A percentile compares a stretch with the other conserved stretches of the same genome.
Evolutionary conservation across 2,113 vertebrate genomes (phyloP).

Genomic region (Collichthys lucidus): DNA sequence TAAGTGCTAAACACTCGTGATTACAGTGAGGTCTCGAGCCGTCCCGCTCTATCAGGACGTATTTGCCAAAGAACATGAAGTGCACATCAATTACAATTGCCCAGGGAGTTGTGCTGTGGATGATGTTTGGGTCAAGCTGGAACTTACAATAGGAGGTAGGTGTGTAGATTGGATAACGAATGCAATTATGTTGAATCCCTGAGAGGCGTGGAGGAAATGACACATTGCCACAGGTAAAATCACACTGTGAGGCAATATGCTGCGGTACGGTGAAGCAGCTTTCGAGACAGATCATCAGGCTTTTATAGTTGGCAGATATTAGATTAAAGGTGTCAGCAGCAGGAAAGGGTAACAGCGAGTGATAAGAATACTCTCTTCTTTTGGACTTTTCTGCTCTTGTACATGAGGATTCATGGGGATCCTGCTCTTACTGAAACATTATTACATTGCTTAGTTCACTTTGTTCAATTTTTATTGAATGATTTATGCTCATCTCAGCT

Average conservation of each 20-base stretch:
- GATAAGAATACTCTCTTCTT: neutral
- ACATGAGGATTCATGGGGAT: neutral
- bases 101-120: conserved; percentile 36
- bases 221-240: conserved; percentile 31
- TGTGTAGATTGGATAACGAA: conserved; percentile 55
- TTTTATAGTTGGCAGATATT: conserved; percentile 13
- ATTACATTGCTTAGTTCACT: neutral
- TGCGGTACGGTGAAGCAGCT: conserved; percentile 8
- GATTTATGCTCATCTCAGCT: neutral
- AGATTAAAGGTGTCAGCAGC: conserved; percentile 27
- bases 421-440: conserved; percentile 7
- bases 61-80: conserved; percentile 60
- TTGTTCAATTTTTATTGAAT: neutral
- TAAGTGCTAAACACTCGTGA: conserved; percentile 61
- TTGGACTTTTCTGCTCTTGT: too few relatives aligned
- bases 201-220: conserved; percentile 18
- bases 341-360: conserved; percentile 18
- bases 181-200: conserved; percentile 46
- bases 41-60: conserved; percentile 52
- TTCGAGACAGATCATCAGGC: conserved; percentile 21
- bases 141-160: conserved; percentile 43
- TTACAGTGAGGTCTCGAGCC: conserved; percentile 60
- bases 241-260: conserved; percentile 1
- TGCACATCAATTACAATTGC: conserved; percentile 49
- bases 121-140: conserved; percentile 37